Conservation (phyloP, 2,888 invertebrate species). For the Andrena marginata region DNA sequence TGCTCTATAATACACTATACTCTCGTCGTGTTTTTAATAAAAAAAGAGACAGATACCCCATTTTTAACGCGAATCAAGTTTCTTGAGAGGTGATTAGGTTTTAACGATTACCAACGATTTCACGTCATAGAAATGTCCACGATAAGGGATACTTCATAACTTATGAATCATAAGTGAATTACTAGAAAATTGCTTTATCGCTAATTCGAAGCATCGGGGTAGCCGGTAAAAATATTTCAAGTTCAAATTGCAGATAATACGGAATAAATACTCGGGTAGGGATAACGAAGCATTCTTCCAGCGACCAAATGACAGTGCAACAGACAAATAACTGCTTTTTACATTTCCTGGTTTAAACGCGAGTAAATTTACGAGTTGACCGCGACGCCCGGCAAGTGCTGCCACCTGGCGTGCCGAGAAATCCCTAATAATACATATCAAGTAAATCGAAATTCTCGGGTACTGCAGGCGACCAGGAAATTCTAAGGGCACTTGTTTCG, state of each 20-base stretch:
- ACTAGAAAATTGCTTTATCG: too few relatives aligned
- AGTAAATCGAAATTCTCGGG: not conserved
- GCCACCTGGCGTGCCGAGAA: slow-evolving; percentile 34
- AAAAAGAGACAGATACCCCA: not conserved
- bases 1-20: not conserved
- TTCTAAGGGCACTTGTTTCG: not conserved
- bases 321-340: not conserved
- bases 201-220: too few relatives aligned
- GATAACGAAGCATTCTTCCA: too few relatives aligned
- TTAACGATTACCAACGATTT: too few relatives aligned
- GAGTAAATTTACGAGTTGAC: not conserved
- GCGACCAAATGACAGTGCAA: too few relatives aligned
- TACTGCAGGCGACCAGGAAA: not conserved
- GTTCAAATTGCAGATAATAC: too few relatives aligned
- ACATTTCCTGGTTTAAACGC: not conserved
- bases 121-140: too few relatives aligned
- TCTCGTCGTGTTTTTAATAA: not conserved
- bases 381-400: slow-evolving; percentile 20
- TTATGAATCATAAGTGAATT: too few relatives aligned
- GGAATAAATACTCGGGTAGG: too few relatives aligned
- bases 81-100: too few relatives aligned
- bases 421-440: not conserved
- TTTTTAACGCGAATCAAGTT: not conserved
- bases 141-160: too few relatives aligned
- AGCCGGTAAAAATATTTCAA: too few relatives aligned